Percentiles rank a stretch among this genome's conserved stretches.
Conservation (phyloP, 2,113 vertebrate species). For the Hippolais icterina region DNA sequence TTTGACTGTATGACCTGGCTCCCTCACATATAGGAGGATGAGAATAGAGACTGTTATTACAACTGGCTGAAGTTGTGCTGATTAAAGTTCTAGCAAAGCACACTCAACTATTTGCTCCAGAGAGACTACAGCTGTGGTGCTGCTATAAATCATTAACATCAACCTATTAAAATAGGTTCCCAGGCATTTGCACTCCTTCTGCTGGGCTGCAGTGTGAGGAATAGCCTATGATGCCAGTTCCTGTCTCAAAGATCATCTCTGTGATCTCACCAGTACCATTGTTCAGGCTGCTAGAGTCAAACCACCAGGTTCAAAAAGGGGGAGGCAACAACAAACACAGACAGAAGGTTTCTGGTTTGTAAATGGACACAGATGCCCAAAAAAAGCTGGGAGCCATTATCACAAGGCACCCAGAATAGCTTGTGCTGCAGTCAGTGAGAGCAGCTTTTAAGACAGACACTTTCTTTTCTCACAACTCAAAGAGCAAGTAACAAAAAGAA, state of each 20-base stretch:
- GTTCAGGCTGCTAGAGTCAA: background rate
- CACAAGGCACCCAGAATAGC: slow-evolving; percentile 1
- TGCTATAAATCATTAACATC: slow-evolving; percentile 19
- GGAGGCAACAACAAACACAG: background rate
- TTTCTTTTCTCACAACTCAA: slow-evolving; percentile 64
- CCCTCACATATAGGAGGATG: background rate
- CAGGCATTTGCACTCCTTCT: background rate
- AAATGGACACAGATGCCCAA: slow-evolving; percentile 1
- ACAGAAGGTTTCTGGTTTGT: background rate
- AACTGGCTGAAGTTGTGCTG: background rate
- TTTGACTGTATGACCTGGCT: background rate
- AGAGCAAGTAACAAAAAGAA: slow-evolving; percentile 65
- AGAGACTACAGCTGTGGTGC: background rate
- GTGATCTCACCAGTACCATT: background rate
- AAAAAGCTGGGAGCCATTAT: slow-evolving; percentile 25
- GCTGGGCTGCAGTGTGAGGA: background rate
- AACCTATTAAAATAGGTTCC: background rate
- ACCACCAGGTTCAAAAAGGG: background rate
- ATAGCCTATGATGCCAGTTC: background rate
- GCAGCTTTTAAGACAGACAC: slow-evolving; percentile 30
- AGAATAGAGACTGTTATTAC: background rate
- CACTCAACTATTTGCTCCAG: background rate
- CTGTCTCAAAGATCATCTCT: background rate
- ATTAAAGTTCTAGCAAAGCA: slow-evolving; percentile 36
- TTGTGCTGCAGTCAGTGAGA: slow-evolving; percentile 3